Conservation (phyloP, 2,888 invertebrate genomes). For the Plebejus anna region DNA sequence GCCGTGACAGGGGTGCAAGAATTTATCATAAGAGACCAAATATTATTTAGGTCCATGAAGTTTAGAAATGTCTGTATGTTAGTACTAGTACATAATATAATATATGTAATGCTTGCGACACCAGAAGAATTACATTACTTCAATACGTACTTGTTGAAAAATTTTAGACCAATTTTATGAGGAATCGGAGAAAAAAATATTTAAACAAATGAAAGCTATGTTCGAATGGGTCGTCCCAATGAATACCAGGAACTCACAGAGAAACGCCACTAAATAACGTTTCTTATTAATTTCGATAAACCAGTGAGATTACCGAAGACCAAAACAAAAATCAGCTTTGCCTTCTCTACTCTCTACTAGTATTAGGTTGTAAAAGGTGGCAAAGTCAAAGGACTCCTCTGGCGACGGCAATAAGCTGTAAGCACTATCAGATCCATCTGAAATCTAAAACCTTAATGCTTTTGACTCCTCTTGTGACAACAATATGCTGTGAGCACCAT, state of each 20-base stretch:
- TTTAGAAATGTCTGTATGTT: background rate
- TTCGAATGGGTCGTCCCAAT: background rate
- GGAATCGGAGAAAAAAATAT: background rate
- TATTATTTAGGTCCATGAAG: background rate
- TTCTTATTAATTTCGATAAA: too few relatives aligned
- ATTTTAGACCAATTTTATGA: background rate
- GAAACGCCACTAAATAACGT: too few relatives aligned
- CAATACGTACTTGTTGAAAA: background rate
- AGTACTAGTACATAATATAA: background rate
- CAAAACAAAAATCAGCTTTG: too few relatives aligned
- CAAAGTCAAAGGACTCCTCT: background rate
- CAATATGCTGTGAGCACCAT: background rate
- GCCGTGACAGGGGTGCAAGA: conserved; percentile 36
- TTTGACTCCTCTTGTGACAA: background rate
- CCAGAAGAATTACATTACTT: too few relatives aligned
- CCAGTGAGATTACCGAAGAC: too few relatives aligned
- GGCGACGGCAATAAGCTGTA: background rate
- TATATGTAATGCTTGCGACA: too few relatives aligned
- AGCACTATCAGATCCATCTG: background rate
- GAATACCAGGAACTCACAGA: background rate
- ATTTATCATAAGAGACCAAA: conserved; percentile 30
- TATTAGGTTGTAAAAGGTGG: too few relatives aligned
- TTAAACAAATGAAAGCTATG: too few relatives aligned
- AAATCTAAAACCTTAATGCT: background rate
- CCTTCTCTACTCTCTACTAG: too few relatives aligned